Percentiles rank a stretch among this genome's conserved stretches.
These are phyloP conservation scores for Charina bottae DNA, from an alignment of 2,113 vertebrate species.

Conservation along the genomic window DNA sequence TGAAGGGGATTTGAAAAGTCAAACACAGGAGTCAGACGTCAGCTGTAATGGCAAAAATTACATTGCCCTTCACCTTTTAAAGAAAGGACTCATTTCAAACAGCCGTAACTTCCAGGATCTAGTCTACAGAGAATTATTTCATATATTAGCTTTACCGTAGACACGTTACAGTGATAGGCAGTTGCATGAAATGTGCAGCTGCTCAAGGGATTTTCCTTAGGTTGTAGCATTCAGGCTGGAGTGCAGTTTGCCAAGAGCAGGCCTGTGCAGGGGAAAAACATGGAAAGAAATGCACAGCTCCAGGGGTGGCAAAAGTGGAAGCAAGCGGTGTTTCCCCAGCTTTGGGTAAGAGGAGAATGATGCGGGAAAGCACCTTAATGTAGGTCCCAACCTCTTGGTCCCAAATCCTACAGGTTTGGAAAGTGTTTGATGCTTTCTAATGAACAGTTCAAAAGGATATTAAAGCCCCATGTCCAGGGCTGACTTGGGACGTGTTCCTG, in stretches of 20 bases:
- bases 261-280: not conserved
- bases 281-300: constrained; percentile 12
- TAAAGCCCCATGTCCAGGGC: not conserved
- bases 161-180: not conserved
- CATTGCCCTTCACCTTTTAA: constrained; percentile 42
- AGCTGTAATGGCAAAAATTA: not conserved
- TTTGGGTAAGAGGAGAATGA: not conserved
- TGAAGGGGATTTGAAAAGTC: not conserved
- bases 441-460: not conserved
- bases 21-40: not conserved
- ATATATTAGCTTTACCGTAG: fast-evolving
- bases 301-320: not conserved
- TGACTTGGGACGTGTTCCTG: not conserved
- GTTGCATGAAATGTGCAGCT: fast-evolving
- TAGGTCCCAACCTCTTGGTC: not conserved
- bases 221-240: fast-evolving
- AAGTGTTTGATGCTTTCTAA: not conserved
- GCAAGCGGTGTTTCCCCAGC: not conserved
- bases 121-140: not conserved
- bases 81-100: not conserved
- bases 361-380: not conserved
- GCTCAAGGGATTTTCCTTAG: not conserved
- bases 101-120: fast-evolving
- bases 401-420: not conserved
- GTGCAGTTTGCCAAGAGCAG: not conserved